Evolutionary conservation across 2,797 vertebrate species (phyloP), one percentile per base, ranked within the genome.

Genomic region (Borostomias antarcticus): DNA sequence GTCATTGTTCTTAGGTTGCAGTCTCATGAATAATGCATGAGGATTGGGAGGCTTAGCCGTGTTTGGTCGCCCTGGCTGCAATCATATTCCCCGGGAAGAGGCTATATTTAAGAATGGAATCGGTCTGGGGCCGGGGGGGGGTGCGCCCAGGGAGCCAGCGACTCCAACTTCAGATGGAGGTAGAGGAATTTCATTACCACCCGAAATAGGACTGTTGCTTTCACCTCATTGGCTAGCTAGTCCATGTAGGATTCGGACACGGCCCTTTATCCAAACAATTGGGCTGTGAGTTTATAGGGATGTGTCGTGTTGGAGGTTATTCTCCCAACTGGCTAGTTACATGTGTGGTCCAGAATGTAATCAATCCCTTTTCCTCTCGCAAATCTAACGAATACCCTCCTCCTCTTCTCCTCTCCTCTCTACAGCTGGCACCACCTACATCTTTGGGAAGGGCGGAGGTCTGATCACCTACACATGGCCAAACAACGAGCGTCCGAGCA

Each of bases 391-490:
- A n/a, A 29, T 17, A 10, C n/a, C 32, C 11, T 59, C 58, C 32
- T 15, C 4, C 29, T 37, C 56, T 37, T 15, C 19, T 40, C 32
- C 77, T 19, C 13, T 35, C 43, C 73, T 51, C 78, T 82, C 82
- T 68, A 0, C 86, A 98, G 97, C 96, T 83, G 97, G 97, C 62
- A 96, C 96, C 62, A 98, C 95, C 0, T 98, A 97, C 63, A 98
- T 98, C 85, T 98, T 98, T 76, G 96, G 96, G 17, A 98, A 98
- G 85, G 97, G 95, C 11, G 97, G 97, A 2, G 97, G 97, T 37
- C 93, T 98, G 80, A 98, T 98, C 84, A 92, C 95, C 0, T 98
- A 96, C 85, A 98, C 95, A 3, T 98, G 97, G 97, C 97, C 97
- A 48, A 95, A 94, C 62, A 98, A 98, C 1, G 97, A 98, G 85